A percentile compares a stretch with the other conserved stretches of the same genome.
These are phyloP conservation scores for Trisateles emortualis DNA, from an alignment of 2,888 invertebrate genomes.

Conservation along the genomic window DNA sequence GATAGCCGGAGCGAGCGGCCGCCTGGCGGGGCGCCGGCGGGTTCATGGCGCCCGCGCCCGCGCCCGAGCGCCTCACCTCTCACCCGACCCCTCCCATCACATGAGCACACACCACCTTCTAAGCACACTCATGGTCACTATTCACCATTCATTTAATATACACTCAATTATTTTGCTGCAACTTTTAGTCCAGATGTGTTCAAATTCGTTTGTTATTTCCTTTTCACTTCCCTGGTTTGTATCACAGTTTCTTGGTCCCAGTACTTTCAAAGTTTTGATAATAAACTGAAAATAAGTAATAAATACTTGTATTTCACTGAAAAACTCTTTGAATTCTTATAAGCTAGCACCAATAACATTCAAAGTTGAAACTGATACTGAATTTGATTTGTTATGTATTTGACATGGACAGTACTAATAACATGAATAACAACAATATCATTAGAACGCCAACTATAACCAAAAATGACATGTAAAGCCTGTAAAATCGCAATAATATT, in stretches of 20 bases:
- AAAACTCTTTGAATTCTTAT: conserved; percentile 17
- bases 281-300: conserved; percentile 36
- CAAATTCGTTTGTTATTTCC: conserved; percentile 32
- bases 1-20: conserved; percentile 93
- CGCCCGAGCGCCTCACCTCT: conserved; percentile 84
- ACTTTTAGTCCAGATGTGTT: conserved; percentile 32
- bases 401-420: conserved; percentile 30
- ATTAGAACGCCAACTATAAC: conserved; percentile 10
- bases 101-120: conserved; percentile 67
- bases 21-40: conserved; percentile 88
- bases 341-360: conserved; percentile 8
- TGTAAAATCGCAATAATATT: conserved; percentile 16
- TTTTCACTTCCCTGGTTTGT: conserved; percentile 39
- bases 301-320: conserved; percentile 12
- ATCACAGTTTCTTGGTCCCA: conserved; percentile 31
- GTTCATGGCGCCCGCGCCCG: conserved; percentile 88
- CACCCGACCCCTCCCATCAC: conserved; percentile 86
- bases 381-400: conserved; percentile 36
- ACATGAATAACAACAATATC: conserved; percentile 40
- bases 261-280: conserved; percentile 24
- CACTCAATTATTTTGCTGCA: conserved; percentile 49
- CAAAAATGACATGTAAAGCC: conserved; percentile 9
- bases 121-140: conserved; percentile 64
- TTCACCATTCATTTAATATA: conserved; percentile 56
- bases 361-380: conserved; percentile 25